phyloP scores from a whole-genome alignment of 2,888 invertebrate genomes.

The Dasysyrphus albostriatus region DNA sequence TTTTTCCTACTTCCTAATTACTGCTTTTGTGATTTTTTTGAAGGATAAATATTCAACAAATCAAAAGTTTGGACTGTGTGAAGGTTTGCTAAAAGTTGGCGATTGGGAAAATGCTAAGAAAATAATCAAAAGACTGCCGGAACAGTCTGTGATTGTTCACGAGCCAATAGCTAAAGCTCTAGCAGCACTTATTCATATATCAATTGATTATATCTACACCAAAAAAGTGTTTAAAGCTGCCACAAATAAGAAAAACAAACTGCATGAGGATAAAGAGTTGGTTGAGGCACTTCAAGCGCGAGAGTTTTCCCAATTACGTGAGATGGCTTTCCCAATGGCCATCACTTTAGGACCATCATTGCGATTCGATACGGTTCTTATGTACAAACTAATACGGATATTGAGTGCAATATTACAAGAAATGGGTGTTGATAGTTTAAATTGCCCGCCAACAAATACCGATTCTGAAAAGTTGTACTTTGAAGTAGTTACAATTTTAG shows the following conservation, averaged over 20 bases:
- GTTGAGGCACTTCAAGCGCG: slow-evolving; percentile 84
- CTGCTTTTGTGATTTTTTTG: neutral
- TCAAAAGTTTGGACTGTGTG: slow-evolving; percentile 97
- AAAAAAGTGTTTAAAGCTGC: slow-evolving; percentile 90
- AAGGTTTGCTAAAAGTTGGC: slow-evolving; percentile 93
- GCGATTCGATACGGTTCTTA: slow-evolving; percentile 93
- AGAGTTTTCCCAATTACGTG: slow-evolving; percentile 89
- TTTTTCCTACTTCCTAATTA: neutral
- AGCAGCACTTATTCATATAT: slow-evolving; percentile 91
- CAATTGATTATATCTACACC: slow-evolving; percentile 94
- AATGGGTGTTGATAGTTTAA: slow-evolving; percentile 83
- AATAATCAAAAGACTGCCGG: slow-evolving; percentile 92
- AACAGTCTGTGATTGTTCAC: slow-evolving; percentile 90
- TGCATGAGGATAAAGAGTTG: slow-evolving; percentile 82
- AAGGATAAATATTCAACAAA: slow-evolving; percentile 86
- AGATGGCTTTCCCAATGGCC: slow-evolving; percentile 93
- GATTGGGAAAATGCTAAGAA: slow-evolving; percentile 95
- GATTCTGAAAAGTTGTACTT: slow-evolving; percentile 88
- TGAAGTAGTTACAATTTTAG: slow-evolving; percentile 93
- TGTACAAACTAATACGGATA: slow-evolving; percentile 92
- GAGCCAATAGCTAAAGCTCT: slow-evolving; percentile 91
- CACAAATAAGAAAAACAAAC: slow-evolving; percentile 87
- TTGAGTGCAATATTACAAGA: slow-evolving; percentile 83
- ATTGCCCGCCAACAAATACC: slow-evolving; percentile 80
- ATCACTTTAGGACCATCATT: slow-evolving; percentile 94